Evolutionary conservation across 2,888 invertebrate species (phyloP).

Genomic region (Lydus trimaculatus): DNA sequence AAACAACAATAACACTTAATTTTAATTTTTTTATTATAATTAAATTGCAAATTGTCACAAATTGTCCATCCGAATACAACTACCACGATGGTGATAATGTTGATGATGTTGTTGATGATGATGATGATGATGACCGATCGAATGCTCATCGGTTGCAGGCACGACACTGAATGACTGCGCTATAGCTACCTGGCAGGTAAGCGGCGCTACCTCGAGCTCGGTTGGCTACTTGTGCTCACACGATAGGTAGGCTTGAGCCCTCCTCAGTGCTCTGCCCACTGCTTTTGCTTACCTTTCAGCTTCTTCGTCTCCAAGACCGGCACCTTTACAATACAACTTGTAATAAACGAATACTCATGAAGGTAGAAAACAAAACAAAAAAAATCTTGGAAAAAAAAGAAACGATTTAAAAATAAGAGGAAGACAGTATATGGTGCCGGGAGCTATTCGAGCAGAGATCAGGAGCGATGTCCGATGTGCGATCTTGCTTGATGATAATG

Average conservation of each 20-base stretch:
- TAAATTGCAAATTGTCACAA: neutral
- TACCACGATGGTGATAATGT: neutral
- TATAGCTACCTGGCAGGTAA: conserved; percentile 57
- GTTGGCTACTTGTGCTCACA: conserved; percentile 60
- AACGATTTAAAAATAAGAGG: neutral
- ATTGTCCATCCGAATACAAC: neutral
- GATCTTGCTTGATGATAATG: neutral
- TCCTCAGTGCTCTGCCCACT: conserved; percentile 57
- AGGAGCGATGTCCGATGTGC: conserved; percentile 4
- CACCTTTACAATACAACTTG: neutral
- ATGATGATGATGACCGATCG: conserved; percentile 37
- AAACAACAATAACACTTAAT: neutral
- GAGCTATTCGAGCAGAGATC: neutral
- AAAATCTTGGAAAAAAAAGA: neutral
- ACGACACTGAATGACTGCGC: conserved; percentile 61
- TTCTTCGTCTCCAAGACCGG: conserved; percentile 21
- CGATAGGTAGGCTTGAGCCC: conserved; percentile 59
- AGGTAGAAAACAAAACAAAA: neutral
- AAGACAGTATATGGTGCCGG: neutral
- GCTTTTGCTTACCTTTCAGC: conserved; percentile 53
- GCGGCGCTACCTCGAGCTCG: conserved; percentile 57
- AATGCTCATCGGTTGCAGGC: conserved; percentile 60
- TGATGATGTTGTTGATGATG: neutral
- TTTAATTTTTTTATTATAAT: neutral
- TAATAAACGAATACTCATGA: neutral